Percentiles rank a stretch among this genome's conserved stretches.
phyloP scores from a whole-genome alignment of 2,797 vertebrate species.

The Falco biarmicus region DNA sequence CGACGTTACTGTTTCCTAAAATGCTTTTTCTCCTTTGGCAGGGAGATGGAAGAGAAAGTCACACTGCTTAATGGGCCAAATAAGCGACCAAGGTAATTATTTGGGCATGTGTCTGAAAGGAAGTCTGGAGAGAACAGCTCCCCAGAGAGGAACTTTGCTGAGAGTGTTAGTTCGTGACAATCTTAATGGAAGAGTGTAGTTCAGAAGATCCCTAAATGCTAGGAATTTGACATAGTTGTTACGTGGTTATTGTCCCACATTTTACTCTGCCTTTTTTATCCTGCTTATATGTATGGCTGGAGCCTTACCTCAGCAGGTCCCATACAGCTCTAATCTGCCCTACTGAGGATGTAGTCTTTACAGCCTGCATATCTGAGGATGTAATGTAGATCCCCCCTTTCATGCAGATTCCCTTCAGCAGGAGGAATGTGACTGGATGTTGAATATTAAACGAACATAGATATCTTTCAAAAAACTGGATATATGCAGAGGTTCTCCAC shows the following conservation, averaged over 20 bases:
- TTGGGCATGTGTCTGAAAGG: slow-evolving; percentile 16
- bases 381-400: not conserved
- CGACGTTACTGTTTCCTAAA: slow-evolving; percentile 33
- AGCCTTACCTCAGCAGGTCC: not conserved
- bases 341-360: not conserved
- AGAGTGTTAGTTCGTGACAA: not conserved
- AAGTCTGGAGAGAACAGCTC: not conserved
- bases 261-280: not conserved
- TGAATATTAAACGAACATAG: not conserved
- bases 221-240: not conserved
- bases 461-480: not conserved
- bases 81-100: slow-evolving; percentile 91
- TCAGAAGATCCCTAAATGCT: not conserved
- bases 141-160: not conserved
- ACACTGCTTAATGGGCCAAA: slow-evolving; percentile 90
- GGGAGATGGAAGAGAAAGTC: slow-evolving; percentile 93
- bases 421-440: not conserved
- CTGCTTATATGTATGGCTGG: not conserved
- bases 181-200: not conserved
- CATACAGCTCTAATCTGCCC: not conserved
- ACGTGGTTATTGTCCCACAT: not conserved
- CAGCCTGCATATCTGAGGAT: not conserved
- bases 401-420: not conserved
- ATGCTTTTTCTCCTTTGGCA: slow-evolving; percentile 72
- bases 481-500: not conserved